Conservation (phyloP, 1,140 invertebrate species). For the Drosophila parabipectinata region DNA sequence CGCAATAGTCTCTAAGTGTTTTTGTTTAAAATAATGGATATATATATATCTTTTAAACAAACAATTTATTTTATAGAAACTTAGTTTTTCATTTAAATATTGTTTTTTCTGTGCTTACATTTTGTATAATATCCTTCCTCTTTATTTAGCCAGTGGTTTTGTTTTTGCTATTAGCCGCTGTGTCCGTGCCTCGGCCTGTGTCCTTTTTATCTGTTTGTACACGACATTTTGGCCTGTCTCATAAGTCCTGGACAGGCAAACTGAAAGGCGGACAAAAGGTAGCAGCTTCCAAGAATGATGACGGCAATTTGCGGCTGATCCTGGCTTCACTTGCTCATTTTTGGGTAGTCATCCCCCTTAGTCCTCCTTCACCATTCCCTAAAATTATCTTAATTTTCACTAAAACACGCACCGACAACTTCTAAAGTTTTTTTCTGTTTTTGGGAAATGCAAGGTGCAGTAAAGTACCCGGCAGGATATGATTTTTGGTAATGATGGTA, state of each 20-base stretch:
- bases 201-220: slow-evolving; percentile 78
- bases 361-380: background rate
- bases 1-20: too few species aligned
- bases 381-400: slow-evolving; percentile 71
- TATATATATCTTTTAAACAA: background rate
- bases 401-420: slow-evolving; percentile 31
- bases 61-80: background rate
- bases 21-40: too few species aligned
- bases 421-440: background rate
- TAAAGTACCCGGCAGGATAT: slow-evolving; percentile 36
- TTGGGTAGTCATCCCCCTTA: background rate
- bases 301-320: slow-evolving; percentile 78
- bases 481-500: slow-evolving; percentile 7
- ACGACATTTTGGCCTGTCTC: slow-evolving; percentile 79
- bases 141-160: slow-evolving; percentile 46
- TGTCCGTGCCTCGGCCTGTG: slow-evolving; percentile 39
- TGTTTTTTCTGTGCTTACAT: slow-evolving; percentile 9
- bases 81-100: background rate
- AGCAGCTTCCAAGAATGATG: slow-evolving; percentile 69
- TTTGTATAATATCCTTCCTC: slow-evolving; percentile 11
- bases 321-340: slow-evolving; percentile 18
- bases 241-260: slow-evolving; percentile 63
- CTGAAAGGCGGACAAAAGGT: slow-evolving; percentile 62
- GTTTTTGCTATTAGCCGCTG: slow-evolving; percentile 70
- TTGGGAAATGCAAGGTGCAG: background rate